Base-by-base conservation (phyloP, 2,113 vertebrate species). In the Oryzias curvinotus region DNA sequence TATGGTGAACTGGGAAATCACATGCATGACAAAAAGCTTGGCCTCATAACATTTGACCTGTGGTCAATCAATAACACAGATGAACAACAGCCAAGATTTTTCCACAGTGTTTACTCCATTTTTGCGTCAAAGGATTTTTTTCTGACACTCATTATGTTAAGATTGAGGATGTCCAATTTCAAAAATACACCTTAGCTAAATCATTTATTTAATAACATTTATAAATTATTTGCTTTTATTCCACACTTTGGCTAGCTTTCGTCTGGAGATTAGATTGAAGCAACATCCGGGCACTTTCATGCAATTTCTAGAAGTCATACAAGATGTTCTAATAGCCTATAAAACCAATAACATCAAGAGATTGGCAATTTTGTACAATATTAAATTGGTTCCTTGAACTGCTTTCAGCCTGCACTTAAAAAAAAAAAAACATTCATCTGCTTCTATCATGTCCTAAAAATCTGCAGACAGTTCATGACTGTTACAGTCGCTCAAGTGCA, bases 181-280 rank as follows among this genome's bases (percentile, higher is more conserved):
- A 36, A 1, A 3, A 36, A 36, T 10, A 12, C 30, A 36, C 30
- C 30, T 10, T 10, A 10, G 30, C 30, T 36, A 8, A 8, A 36
- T 36, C 7, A 36, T 36, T 36, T 8, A 10, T 8, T 36, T 10
- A 2, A 36, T 10, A 8, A 1, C 30, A 36, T 36, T 36, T 10
- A 36, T 36, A 12, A 46, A 18, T 14, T 48, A 45, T 47, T 13
- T 47, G 3, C 3, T 53, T 59, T 77, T 47, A 26, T 61, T 17
- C 49, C 15, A 14, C 5, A 23, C 45, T 18, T 5, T 2, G 42
- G 25, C n/a, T 42, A 18, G 14, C 58, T 17, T 54, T 57, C 59
- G 72, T 21, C 28, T 19, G 45, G 64, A 78, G 26, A 81, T 66
- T 54, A 59, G 41, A 67, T 69, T 65, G 42, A 55, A 55, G 67